phyloP scores from a whole-genome alignment of 2,113 vertebrate species.

The Oxyruncus cristatus region DNA sequence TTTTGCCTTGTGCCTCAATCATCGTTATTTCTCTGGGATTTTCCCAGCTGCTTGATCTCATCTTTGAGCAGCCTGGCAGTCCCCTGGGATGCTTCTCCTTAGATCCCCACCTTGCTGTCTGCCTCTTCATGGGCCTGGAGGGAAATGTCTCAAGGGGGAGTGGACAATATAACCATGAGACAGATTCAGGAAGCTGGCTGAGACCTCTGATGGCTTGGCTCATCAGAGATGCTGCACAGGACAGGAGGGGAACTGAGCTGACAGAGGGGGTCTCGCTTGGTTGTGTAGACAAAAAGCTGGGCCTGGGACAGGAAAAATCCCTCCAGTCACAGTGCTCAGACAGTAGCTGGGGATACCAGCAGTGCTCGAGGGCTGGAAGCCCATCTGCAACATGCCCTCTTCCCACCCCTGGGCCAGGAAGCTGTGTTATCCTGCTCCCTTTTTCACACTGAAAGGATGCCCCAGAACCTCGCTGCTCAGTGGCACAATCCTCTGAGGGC shows the following conservation, averaged over 20 bases:
- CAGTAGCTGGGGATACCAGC: not conserved
- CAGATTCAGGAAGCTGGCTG: not conserved
- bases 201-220: not conserved
- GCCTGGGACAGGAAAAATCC: not conserved
- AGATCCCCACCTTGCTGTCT: not conserved
- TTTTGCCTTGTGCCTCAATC: not conserved
- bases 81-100: not conserved
- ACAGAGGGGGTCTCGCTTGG: not conserved
- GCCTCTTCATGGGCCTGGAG: not conserved
- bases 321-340: not conserved
- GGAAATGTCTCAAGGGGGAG: not conserved
- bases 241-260: not conserved
- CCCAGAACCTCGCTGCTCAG: not conserved
- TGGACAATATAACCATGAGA: not conserved
- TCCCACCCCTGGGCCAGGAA: not conserved
- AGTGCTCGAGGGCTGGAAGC: not conserved
- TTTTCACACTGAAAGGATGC: not conserved
- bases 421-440: accelerated
- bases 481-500: not conserved
- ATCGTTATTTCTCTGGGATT: not conserved
- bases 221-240: not conserved
- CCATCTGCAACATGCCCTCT: not conserved
- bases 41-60: not conserved
- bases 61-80: not conserved
- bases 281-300: not conserved